phyloP scores from a whole-genome alignment of 30 jellyfish, hydroid and myxozoan genomes.

The Phacellophora camtschatica region DNA sequence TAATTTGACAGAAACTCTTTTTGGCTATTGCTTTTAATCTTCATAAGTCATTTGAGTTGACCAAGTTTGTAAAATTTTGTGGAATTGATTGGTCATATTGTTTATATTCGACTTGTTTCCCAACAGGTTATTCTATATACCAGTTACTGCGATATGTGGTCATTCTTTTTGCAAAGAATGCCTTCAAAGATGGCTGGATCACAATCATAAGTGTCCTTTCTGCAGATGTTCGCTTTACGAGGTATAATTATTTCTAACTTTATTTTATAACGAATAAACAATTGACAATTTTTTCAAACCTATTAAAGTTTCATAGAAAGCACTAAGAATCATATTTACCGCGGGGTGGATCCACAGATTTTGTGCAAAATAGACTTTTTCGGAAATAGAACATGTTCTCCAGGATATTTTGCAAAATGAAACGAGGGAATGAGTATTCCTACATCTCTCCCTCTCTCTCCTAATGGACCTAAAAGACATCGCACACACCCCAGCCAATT shows the following conservation, averaged over 20 bases:
- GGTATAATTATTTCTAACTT: constrained; percentile 42
- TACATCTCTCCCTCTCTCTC: no score
- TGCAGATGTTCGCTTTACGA: constrained; percentile 69
- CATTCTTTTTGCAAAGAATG: constrained; percentile 83
- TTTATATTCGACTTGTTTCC: no score
- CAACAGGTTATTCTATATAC: constrained; percentile 54
- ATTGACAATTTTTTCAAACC: no score
- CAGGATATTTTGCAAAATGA: no score
- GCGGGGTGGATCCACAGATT: background rate
- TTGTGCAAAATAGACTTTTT: background rate
- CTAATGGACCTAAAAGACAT: no score
- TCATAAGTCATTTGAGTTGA: background rate
- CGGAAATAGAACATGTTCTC: no score
- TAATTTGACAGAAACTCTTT: background rate
- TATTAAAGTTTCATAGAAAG: no score
- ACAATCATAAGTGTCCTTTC: constrained; percentile 68
- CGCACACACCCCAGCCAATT: no score
- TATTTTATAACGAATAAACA: no score
- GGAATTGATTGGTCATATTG: no score
- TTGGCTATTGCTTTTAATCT: background rate
- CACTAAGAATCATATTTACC: background rate
- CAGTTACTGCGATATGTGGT: constrained; percentile 89
- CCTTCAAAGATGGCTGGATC: constrained; percentile 80
- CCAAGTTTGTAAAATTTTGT: no score
- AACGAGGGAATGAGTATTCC: no score